phyloP scores from a whole-genome alignment of 2,113 vertebrate species.

The Macrotus californicus region DNA sequence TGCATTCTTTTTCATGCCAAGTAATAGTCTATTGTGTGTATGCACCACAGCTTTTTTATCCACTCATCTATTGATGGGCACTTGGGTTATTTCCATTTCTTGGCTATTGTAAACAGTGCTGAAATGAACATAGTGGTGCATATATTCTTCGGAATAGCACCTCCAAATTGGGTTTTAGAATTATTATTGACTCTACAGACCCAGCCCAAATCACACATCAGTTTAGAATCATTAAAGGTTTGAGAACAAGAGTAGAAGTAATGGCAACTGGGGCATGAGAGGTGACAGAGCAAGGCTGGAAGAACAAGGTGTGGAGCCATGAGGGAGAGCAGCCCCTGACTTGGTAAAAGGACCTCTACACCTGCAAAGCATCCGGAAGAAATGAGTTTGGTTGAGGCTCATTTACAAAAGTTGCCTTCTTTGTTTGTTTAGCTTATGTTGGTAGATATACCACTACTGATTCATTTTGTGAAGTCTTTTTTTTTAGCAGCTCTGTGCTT shows the following conservation, averaged over 20 bases:
- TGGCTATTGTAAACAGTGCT: neutral
- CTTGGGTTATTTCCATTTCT: neutral
- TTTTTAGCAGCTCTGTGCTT: constrained; percentile 16
- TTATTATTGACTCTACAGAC: constrained; percentile 7
- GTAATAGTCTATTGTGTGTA: neutral
- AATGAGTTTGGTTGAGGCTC: neutral
- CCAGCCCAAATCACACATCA: neutral
- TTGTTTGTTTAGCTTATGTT: neutral
- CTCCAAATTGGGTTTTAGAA: constrained; percentile 21
- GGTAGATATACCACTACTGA: neutral
- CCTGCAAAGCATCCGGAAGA: neutral
- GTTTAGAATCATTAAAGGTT: neutral
- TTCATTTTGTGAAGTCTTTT: neutral
- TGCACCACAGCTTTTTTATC: neutral
- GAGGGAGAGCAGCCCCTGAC: neutral
- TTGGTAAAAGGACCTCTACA: neutral
- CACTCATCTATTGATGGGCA: neutral
- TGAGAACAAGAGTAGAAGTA: neutral
- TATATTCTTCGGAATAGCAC: neutral
- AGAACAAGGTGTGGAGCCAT: neutral
- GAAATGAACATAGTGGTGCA: neutral
- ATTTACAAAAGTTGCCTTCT: neutral
- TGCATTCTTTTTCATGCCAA: neutral
- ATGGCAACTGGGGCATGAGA: neutral
- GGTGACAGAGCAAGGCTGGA: neutral